Evolutionary conservation across 2,888 invertebrate species (phyloP).

Genomic region (Lucinisca nassula): DNA sequence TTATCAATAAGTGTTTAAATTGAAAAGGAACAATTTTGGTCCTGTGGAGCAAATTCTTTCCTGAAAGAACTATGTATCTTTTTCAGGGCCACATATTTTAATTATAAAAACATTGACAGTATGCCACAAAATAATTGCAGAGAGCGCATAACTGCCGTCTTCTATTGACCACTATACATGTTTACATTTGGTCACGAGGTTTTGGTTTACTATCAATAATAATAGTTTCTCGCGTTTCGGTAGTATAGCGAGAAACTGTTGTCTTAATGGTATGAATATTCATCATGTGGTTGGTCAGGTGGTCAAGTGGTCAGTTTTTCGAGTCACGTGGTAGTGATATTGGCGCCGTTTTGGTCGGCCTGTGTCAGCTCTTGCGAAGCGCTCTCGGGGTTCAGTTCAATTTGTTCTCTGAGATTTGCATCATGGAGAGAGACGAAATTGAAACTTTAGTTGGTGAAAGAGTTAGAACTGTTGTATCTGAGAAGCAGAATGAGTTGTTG

Average conservation of each 20-base stretch:
- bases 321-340: not conserved
- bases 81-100: too few species aligned
- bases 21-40: too few species aligned
- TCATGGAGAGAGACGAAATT: not conserved
- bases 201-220: too few species aligned
- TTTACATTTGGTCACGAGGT: too few species aligned
- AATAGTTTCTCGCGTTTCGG: slow-evolving; percentile 4
- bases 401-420: too few species aligned
- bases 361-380: not conserved
- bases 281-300: not conserved
- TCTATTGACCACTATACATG: too few species aligned
- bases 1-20: too few species aligned
- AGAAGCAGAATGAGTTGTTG: not conserved
- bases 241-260: slow-evolving; percentile 5
- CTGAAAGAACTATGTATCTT: too few species aligned
- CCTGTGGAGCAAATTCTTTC: too few species aligned
- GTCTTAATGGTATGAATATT: slow-evolving; percentile 5
- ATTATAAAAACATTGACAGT: too few species aligned
- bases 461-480: not conserved
- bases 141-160: too few species aligned
- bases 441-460: not conserved
- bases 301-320: not conserved
- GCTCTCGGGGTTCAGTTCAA: not conserved
- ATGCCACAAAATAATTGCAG: too few species aligned
- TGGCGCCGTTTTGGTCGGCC: not conserved